A percentile compares a stretch with the other conserved stretches of the same genome.
Conservation (phyloP, 1,140 invertebrate species). For the Notospermus geniculatus region DNA sequence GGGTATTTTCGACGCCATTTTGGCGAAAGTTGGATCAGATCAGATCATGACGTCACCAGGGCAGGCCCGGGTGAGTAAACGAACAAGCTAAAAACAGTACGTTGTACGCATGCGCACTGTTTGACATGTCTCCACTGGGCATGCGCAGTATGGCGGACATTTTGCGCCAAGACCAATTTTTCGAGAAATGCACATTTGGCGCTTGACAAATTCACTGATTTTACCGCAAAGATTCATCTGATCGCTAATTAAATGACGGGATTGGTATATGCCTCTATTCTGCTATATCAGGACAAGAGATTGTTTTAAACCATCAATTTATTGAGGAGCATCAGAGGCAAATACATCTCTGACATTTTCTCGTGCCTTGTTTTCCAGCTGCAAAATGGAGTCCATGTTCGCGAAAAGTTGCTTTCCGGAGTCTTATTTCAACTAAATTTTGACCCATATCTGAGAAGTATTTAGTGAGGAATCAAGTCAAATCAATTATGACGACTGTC, state of each 20-base stretch:
- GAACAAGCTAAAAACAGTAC: slow-evolving; percentile 6
- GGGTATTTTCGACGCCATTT: too few species aligned
- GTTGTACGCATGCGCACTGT: background rate
- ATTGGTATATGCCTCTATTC: background rate
- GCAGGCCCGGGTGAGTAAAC: too few species aligned
- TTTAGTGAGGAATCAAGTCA: background rate
- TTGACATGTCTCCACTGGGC: background rate
- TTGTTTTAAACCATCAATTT: background rate
- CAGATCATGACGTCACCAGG: too few species aligned
- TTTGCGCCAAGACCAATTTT: slow-evolving; percentile 8
- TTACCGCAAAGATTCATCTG: background rate
- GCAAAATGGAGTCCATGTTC: background rate
- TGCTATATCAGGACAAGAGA: background rate
- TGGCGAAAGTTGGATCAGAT: too few species aligned
- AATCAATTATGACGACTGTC: slow-evolving; percentile 37
- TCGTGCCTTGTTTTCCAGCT: background rate
- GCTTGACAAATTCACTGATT: background rate
- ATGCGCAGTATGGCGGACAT: slow-evolving; percentile 7
- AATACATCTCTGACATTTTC: background rate
- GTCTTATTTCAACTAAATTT: background rate
- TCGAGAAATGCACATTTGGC: background rate
- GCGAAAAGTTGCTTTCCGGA: background rate
- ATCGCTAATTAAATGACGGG: background rate
- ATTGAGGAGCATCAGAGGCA: background rate
- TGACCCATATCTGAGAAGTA: background rate